Conservation (phyloP, 2,888 invertebrate genomes). For the Tenthredo notha region DNA sequence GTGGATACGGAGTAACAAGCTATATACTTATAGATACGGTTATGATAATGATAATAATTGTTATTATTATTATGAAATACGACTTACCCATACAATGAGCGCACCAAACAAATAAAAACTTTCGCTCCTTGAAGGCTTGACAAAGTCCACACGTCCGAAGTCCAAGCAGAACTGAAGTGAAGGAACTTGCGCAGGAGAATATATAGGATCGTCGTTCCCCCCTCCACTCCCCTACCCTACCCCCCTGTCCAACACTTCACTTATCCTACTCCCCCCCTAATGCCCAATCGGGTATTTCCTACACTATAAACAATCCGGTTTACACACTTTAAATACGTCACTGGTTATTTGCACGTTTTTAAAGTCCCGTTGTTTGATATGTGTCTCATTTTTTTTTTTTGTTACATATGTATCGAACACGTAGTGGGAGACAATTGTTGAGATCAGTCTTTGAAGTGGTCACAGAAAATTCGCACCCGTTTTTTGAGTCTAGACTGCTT, state of each 20-base stretch:
- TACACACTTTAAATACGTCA: conserved; percentile 33
- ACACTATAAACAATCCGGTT: conserved; percentile 22
- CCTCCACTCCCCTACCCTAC: conserved; percentile 23
- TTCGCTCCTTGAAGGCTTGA: conserved; percentile 68
- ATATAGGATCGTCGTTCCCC: conserved; percentile 62
- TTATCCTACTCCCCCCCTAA: background rate
- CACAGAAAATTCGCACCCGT: conserved; percentile 7
- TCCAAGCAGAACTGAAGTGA: conserved; percentile 72
- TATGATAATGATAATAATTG: background rate
- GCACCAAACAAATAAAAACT: conserved; percentile 77
- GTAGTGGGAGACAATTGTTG: too few species aligned
- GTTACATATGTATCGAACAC: background rate
- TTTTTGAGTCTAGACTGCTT: conserved; percentile 6
- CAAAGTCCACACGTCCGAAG: conserved; percentile 71
- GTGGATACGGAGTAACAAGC: background rate
- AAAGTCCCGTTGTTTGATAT: conserved; percentile 36
- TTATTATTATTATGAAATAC: background rate
- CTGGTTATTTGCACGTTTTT: conserved; percentile 30
- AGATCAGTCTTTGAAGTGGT: background rate
- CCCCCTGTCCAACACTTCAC: background rate
- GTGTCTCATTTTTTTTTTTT: conserved; percentile 42
- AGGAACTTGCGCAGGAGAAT: conserved; percentile 67
- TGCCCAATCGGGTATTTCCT: conserved; percentile 12
- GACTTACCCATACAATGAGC: conserved; percentile 78
- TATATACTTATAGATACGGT: background rate